phyloP scores from a whole-genome alignment of 1,140 invertebrate genomes.

The Coptotermes formosanus region DNA sequence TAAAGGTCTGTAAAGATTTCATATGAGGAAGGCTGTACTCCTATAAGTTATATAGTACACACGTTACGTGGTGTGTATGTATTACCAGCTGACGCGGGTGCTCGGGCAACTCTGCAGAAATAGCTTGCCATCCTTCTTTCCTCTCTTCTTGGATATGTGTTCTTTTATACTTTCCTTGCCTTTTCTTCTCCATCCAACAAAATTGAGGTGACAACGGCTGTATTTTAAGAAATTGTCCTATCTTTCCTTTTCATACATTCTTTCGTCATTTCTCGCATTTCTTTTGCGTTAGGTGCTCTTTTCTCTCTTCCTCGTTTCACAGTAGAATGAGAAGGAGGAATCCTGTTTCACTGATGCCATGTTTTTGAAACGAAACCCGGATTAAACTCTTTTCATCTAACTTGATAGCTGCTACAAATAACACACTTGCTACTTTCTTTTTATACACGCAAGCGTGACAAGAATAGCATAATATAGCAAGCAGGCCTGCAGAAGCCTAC shows the following conservation, averaged over 20 bases:
- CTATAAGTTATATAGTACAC: neutral
- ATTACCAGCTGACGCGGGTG: neutral
- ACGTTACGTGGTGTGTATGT: neutral
- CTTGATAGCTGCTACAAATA: neutral
- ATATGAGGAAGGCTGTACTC: neutral
- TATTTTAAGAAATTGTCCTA: slow-evolving; percentile 17
- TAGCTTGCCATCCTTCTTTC: neutral
- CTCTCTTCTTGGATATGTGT: neutral
- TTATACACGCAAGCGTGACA: neutral
- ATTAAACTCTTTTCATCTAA: slow-evolving; percentile 7
- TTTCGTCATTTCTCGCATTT: neutral
- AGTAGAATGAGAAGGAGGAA: neutral
- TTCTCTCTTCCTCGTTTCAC: neutral
- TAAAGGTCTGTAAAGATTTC: neutral
- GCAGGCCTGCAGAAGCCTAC: too few species aligned
- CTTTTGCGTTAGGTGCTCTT: neutral
- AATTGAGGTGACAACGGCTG: neutral
- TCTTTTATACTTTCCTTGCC: neutral
- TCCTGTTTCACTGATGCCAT: neutral
- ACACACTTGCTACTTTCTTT: neutral
- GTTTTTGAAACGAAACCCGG: neutral
- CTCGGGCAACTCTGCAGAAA: neutral
- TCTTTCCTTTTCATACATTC: neutral
- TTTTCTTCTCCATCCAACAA: neutral
- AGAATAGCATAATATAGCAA: neutral